Base-by-base conservation (phyloP, 1,140 invertebrate species). In the Drosophila pandora region DNA sequence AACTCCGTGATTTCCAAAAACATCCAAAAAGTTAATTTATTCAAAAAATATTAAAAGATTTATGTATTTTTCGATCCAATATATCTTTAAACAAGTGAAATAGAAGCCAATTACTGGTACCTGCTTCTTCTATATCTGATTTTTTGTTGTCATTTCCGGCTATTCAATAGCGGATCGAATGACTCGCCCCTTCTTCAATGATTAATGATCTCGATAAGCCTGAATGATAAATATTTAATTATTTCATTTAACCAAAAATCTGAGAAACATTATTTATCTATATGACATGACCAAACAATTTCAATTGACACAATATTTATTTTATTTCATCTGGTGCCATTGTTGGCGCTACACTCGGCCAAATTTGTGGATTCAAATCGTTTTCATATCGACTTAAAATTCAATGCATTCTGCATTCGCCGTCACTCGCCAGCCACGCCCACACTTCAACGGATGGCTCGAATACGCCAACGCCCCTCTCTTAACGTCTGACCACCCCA, bases 391-490 rank as follows among this genome's bases (percentile, higher is more conserved):
- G 71, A 41, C 47, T 74, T 74, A 74, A 74, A 74, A 74, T 74
- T 74, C 71, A 74, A 64, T 74, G 71, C 71, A 74, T 74, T 69
- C 70, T 74, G 71, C 71, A 74, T 74, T 53, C 71, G 69, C 64
- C 61, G 65, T 68, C 64, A 32, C 58, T 60, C 64, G 13, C 13
- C 39, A 21, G 21, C 43, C 43, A 47, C 43, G 43, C 43, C 43
- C 43, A 47, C 43, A 47, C 43, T 23, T 45, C 6, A 41, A 41
- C n/a, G 13, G 41, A 45, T 10, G 41, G 41, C 21, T 43, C 41
- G 5, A 21, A 13, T 7, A 43, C 13, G 10, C 41, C 41, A 13
- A 10, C 41, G 9, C 13, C 41, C 13, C n/a, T 34, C n/a, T 41
- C 10, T 41, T 41, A 25, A 45, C 50, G 60, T n/a, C 30, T 8